Evolutionary conservation across 2,888 invertebrate genomes (phyloP).

Genomic region (Pachymerium ferrugineum): DNA sequence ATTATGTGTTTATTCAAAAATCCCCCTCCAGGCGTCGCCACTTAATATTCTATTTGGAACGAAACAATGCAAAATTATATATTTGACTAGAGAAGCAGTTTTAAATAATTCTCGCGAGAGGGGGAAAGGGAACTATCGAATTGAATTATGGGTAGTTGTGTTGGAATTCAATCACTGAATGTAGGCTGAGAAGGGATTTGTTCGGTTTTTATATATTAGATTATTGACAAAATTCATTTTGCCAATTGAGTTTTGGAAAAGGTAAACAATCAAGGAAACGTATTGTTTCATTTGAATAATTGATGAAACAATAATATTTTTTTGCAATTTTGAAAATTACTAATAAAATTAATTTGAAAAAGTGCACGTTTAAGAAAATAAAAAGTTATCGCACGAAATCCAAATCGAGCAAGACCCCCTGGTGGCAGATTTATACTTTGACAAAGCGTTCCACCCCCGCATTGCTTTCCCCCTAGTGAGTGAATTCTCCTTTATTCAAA

Average conservation of each 20-base stretch:
- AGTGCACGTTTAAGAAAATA: too few species aligned
- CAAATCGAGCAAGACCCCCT: constrained; percentile 4
- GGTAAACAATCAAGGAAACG: neutral
- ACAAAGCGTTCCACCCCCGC: constrained; percentile 4
- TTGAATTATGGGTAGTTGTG: neutral
- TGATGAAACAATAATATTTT: too few species aligned
- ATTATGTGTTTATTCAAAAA: constrained; percentile 3
- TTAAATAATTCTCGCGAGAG: neutral
- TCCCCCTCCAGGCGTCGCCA: constrained; percentile 8
- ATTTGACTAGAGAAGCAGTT: neutral
- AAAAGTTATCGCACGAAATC: neutral
- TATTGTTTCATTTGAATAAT: neutral
- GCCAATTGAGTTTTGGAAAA: constrained; percentile 3
- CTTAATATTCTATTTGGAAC: neutral
- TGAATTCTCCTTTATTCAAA: constrained; percentile 13
- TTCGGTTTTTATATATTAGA: neutral
- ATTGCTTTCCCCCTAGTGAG: constrained; percentile 9
- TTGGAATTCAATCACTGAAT: constrained; percentile 9
- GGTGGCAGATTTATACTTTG: constrained; percentile 13
- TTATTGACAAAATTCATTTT: constrained; percentile 8
- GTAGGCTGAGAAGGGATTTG: neutral
- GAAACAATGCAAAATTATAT: neutral
- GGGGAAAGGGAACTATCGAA: neutral
- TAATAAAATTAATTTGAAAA: neutral
- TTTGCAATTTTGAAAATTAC: too few species aligned